phyloP scores from a whole-genome alignment of 2,113 vertebrate species.

The Lucifuga dentata region DNA sequence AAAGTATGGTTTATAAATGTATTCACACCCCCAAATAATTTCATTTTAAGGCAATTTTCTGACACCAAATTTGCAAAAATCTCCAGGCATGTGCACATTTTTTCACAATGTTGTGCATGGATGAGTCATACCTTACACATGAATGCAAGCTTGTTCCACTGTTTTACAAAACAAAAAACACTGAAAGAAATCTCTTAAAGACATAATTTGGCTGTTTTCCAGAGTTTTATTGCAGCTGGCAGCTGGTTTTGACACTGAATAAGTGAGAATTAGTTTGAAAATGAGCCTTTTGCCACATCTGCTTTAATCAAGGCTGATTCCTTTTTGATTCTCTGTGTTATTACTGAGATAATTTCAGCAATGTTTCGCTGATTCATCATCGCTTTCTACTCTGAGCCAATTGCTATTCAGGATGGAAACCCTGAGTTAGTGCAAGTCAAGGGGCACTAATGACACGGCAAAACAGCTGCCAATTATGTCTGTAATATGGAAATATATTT shows the following conservation, averaged over 20 bases:
- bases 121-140: conserved; percentile 54
- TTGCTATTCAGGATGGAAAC: conserved; percentile 27
- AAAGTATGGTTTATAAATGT: too few species aligned
- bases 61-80: too few species aligned
- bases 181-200: conserved; percentile 31
- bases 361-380: conserved; percentile 47
- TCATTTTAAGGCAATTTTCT: too few species aligned
- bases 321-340: conserved; percentile 36
- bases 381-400: conserved; percentile 17
- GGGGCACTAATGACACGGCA: conserved; percentile 34
- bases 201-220: conserved; percentile 22
- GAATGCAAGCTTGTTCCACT: conserved; percentile 31
- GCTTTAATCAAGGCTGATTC: conserved; percentile 44
- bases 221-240: conserved; percentile 31
- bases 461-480: conserved; percentile 43
- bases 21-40: too few species aligned
- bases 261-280: conserved; percentile 18
- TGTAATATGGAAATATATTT: conserved; percentile 22
- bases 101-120: not conserved
- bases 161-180: conserved; percentile 8
- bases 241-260: conserved; percentile 33
- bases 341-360: conserved; percentile 59
- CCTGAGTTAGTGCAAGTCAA: conserved; percentile 22
- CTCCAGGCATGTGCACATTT: not conserved
- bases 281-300: conserved; percentile 36